Evolutionary conservation across 1,140 invertebrate genomes (phyloP), one percentile per base, ranked within the genome.

Genomic region (Whitmania pigra): DNA sequence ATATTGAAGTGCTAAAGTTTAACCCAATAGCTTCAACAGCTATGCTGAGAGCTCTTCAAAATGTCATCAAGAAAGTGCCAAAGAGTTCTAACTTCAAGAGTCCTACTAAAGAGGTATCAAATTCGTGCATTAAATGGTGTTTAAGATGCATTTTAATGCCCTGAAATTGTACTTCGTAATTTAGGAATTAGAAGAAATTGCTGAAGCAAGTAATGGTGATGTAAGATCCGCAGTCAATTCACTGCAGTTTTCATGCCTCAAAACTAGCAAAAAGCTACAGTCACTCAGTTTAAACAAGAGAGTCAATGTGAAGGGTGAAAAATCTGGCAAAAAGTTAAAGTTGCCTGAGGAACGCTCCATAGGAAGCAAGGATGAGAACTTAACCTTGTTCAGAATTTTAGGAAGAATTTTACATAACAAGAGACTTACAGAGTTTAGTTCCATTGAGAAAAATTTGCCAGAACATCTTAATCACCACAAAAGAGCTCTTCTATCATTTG

Each of bases 341-440:
- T 69, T 67, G 40, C 25, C 54, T 20, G 71, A 77, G 43, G 69
- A 73, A 57, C 76, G 75, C 2, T 57, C 55, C 29, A 55, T 69
- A 13, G 67, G 77, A 22, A 25, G 22, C 22, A 53, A 71, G 25
- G 54, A 55, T n/a, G 72, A 22, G 6, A 78, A 77, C 3, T 74
- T 80, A 20, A 80, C 80, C 60, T 71, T 82, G 40, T 82, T 82
- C 69, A 76, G 79, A 73, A 78, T 80, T 36, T 67, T 82, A 31
- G 81, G 81, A n/a, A 82, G 81, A 76, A 78, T 82, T 57, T 73
- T 82, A 0, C 78, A 82, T 71, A 81, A 80, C 73, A 82, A 82
- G 80, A 78, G 80, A 73, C 77, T 73, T 40, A 76, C 78, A 57
- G 75, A 77, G n/a, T n/a, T 60, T 9, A 72, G 75, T 11, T 27